Base-by-base conservation (phyloP, 2,797 vertebrate species). In the Parotocinclus haroldoi region DNA sequence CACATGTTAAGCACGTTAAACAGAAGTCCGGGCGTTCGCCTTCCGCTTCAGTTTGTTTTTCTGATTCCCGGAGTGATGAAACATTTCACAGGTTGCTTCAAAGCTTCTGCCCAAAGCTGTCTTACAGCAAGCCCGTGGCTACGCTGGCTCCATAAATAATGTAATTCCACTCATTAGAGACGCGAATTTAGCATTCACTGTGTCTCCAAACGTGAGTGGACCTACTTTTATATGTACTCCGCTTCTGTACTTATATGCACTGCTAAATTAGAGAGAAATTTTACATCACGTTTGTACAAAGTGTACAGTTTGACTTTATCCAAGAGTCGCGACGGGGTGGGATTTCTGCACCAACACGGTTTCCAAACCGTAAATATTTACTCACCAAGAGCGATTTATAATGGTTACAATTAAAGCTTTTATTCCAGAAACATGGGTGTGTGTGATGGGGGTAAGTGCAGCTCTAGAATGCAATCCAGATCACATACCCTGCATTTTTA, bases 1-100 rank as follows among this genome's bases (percentile, higher is more conserved):
- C 56, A 66, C 59, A 27, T 27, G 27, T 27, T 27, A 63, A 72
- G 17, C 36, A 54, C 52, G 51, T 13, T 46, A 58, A 60, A 71
- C 36, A 13, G 12, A 57, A 60, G 45, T 58, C 16, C 10, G 62
- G 18, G 13, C 9, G 42, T 63, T n/a, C 37, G 50, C 46, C 54
- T 51, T 53, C 50, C 40, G n/a, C 27, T 27, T 5, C 27, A 36
- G 4, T 67, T 16, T 17, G 13, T 40, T 39, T 68, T 79, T 56
- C 59, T 60, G 7, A 54, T 67, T 53, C 55, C 45, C 58, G 39
- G 64, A 69, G 63, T 66, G 65, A 76, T 74, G 58, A 70, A 76
- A 61, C 67, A 79, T 75, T 74, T 70, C 67, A 80, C 73, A 79
- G 78, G 68, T 73, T 66, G 79, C 76, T 76, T 86, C 81, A 86